These are phyloP conservation scores for Marisa cornuarietis DNA, from an alignment of 1,140 invertebrate species.

Conservation along the genomic window DNA sequence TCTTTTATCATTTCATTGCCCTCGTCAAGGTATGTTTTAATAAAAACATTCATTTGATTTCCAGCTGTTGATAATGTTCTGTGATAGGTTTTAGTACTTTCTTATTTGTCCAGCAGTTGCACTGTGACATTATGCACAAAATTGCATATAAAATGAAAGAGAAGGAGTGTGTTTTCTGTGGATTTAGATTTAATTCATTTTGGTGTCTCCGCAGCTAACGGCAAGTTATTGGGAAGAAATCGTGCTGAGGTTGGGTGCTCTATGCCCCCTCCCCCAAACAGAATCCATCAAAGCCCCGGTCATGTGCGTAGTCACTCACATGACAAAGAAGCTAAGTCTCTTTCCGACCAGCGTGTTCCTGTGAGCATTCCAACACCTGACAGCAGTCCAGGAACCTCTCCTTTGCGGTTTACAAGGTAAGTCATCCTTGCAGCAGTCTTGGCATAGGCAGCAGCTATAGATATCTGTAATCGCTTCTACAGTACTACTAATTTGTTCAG, in stretches of 20 bases:
- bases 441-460: too few species aligned
- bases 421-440: background rate
- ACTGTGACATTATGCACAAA: background rate
- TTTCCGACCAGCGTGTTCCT: background rate
- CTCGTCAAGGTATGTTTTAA: too few species aligned
- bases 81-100: background rate
- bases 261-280: background rate
- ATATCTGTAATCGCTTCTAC: too few species aligned
- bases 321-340: background rate
- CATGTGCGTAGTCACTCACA: background rate
- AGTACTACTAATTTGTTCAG: too few species aligned
- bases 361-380: background rate
- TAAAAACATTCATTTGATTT: background rate
- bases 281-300: background rate
- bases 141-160: too few species aligned
- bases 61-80: background rate
- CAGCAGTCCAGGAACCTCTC: constrained; percentile 1
- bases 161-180: too few species aligned
- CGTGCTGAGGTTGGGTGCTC: constrained; percentile 3
- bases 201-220: background rate
- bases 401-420: background rate
- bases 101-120: background rate
- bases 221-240: background rate
- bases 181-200: background rate
- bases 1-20: background rate